A percentile compares a stretch with the other conserved stretches of the same genome.
These are phyloP conservation scores for Copidosoma floridanum DNA, from an alignment of 1,140 invertebrate genomes.

Conservation along the genomic window DNA sequence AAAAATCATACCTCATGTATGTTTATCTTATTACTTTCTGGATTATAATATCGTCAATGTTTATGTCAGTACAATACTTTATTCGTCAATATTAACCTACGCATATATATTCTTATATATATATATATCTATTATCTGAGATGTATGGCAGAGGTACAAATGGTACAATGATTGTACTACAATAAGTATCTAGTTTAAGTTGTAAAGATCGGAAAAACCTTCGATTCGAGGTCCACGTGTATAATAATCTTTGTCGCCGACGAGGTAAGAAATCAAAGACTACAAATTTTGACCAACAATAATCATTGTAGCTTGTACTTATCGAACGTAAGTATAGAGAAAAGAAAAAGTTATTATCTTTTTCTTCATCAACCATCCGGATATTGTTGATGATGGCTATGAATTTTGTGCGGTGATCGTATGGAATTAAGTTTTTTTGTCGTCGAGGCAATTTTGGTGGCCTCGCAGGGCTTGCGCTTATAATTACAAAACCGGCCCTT, in stretches of 20 bases:
- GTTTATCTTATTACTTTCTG: neutral
- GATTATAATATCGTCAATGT: neutral
- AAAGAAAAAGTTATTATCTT: too few relatives aligned
- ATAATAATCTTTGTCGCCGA: neutral
- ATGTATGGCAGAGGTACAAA: conserved; percentile 22
- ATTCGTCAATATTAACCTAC: conserved; percentile 12
- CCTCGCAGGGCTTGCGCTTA: conserved; percentile 14
- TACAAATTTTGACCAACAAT: too few relatives aligned
- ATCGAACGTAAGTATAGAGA: too few relatives aligned
- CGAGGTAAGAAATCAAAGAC: conserved; percentile 1
- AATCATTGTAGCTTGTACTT: too few relatives aligned
- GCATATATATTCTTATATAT: conserved; percentile 5
- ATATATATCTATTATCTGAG: conserved; percentile 21
- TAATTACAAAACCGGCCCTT: conserved; percentile 40
- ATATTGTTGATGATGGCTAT: too few relatives aligned
- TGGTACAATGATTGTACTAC: conserved; percentile 15
- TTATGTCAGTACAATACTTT: conserved; percentile 18
- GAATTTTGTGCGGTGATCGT: conserved; percentile 1
- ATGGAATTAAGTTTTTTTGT: conserved; percentile 12
- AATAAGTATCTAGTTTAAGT: too few relatives aligned
- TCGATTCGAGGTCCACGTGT: conserved; percentile 2
- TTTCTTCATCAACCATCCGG: too few relatives aligned
- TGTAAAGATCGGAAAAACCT: conserved; percentile 8
- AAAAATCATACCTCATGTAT: neutral
- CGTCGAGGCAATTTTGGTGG: conserved; percentile 9